Conservation (phyloP, 2,113 vertebrate species). For the Zeus faber region DNA sequence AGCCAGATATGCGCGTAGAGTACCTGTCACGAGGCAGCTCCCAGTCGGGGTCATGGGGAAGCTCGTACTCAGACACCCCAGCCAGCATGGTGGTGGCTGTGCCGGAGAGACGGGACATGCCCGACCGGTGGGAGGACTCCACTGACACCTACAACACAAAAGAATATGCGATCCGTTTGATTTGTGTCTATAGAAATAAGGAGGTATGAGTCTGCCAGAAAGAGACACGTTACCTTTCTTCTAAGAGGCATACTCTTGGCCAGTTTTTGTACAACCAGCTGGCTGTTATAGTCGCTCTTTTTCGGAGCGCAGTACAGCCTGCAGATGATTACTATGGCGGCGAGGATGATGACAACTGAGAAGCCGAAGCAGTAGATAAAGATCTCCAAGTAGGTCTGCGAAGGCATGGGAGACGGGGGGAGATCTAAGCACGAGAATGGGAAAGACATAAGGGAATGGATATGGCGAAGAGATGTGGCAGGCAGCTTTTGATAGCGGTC, state of each 20-base stretch:
- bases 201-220: neutral
- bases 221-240: conserved; percentile 80
- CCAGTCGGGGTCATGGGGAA: conserved; percentile 87
- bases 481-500: too few relatives aligned
- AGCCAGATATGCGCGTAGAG: neutral
- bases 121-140: conserved; percentile 83
- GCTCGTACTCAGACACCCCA: conserved; percentile 85
- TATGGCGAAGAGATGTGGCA: neutral
- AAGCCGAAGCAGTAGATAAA: conserved; percentile 91
- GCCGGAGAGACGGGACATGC: conserved; percentile 80
- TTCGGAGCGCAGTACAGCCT: conserved; percentile 86
- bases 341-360: conserved; percentile 85
- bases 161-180: neutral
- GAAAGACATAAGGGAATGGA: conserved; percentile 36
- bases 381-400: conserved; percentile 86
- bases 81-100: conserved; percentile 81
- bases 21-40: conserved; percentile 87
- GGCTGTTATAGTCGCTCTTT: conserved; percentile 84
- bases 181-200: neutral
- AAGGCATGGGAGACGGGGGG: conserved; percentile 58
- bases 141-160: conserved; percentile 80
- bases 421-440: conserved; percentile 71
- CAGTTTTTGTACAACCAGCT: conserved; percentile 87
- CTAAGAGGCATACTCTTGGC: conserved; percentile 90
- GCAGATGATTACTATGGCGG: conserved; percentile 81